Evolutionary conservation across 2,888 invertebrate species (phyloP), one percentile per base, ranked within the genome.

Genomic region (Himalopsyche japonica): DNA sequence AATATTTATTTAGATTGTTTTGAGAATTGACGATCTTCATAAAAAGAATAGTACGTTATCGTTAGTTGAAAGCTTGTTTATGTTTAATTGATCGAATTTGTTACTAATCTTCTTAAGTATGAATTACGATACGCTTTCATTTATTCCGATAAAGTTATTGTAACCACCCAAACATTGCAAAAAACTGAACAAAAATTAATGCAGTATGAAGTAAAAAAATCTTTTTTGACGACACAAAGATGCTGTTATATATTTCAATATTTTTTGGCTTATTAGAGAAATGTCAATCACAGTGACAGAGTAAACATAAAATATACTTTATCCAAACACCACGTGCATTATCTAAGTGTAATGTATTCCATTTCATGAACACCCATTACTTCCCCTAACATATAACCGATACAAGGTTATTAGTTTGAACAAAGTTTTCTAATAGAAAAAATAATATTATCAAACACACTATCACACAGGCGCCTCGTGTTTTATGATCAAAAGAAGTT

Each of bases 261-360:
- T 83, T 64, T 57, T 83, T 70, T 80, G 79, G 79, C 64, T 82
- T 70, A 80, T 32, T 43, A 43, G 12, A 1, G 24, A 57, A 24
- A 57, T 81, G 81, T 84, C 84, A 84, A 81, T 84, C 84, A 84
- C 81, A 81, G 78, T 64, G 81, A 47, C 43, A 64, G 43, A 48
- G 81, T 81, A 81, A 81, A 84, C 79, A 81, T 10, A 78, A 77
- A 80, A 80, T 57, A 76, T 37, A 43, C 76, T 77, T 77, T 83
- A 83, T 49, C 15, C 76, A 77, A 80, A 57, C 83, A 83, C 57
- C 20, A 27, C 34, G 80, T 78, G 78, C 78, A 43, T 24, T 43
- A 57, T 24, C 76, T 76, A 43, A 43, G 43, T 15, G 24, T 84
- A 84, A 84, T 84, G 78, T 84, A 84, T 84, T 84, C 84, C 4